Evolutionary conservation across 1,140 invertebrate species (phyloP).

Genomic region (Caerostris darwini): DNA sequence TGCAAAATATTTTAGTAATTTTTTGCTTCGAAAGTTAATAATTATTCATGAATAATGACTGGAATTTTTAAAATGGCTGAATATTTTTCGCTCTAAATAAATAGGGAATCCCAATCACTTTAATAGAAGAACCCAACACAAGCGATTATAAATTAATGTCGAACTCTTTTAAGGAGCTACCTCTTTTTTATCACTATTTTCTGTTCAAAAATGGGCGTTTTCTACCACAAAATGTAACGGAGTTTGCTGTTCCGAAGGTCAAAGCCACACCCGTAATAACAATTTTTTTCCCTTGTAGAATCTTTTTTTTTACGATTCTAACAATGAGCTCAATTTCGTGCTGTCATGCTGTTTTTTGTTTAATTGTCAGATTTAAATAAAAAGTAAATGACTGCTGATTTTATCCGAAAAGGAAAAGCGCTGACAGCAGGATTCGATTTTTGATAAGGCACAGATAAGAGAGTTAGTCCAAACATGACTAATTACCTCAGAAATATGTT

Average conservation of each 20-base stretch:
- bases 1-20: not conserved
- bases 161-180: not conserved
- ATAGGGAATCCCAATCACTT: not conserved
- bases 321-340: not conserved
- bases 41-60: too few relatives aligned
- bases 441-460: too few relatives aligned
- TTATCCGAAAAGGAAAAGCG: not conserved
- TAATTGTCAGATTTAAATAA: not conserved
- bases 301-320: not conserved
- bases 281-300: not conserved
- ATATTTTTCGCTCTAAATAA: not conserved
- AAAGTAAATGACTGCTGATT: not conserved
- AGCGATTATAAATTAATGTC: not conserved
- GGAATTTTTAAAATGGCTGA: not conserved
- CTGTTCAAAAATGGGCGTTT: not conserved
- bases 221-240: slow-evolving; percentile 20
- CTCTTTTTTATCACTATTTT: not conserved
- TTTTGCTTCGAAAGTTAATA: not conserved
- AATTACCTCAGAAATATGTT: too few relatives aligned
- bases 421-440: not conserved
- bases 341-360: not conserved
- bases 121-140: not conserved
- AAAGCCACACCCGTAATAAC: slow-evolving; percentile 12
- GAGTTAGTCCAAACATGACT: too few relatives aligned
- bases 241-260: slow-evolving; percentile 24